Evolutionary conservation across 2,113 vertebrate genomes (phyloP).

Genomic region (Aldabrachelys gigantea): DNA sequence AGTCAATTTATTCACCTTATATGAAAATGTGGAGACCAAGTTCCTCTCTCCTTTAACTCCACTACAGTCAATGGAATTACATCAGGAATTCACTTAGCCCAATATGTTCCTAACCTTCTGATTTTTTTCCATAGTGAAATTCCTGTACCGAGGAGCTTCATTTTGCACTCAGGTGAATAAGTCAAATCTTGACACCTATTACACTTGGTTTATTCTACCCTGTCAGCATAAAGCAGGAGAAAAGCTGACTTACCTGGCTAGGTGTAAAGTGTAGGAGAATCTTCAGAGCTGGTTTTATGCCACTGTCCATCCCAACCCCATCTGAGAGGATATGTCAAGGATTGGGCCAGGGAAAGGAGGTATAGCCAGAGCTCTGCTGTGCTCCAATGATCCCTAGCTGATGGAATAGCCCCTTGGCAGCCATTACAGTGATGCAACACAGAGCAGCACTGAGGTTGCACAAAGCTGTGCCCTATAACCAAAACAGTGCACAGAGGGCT

Average conservation of each 20-base stretch:
- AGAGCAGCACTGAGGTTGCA: not conserved
- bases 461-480: accelerated
- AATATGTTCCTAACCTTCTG: not conserved
- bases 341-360: not conserved
- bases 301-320: accelerated
- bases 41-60: not conserved
- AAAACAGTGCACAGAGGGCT: not conserved
- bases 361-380: accelerated
- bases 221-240: not conserved
- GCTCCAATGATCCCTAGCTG: not conserved
- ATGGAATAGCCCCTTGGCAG: not conserved
- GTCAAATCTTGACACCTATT: accelerated
- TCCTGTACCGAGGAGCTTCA: not conserved
- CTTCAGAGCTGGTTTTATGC: accelerated
- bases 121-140: not conserved
- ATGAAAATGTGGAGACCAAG: not conserved
- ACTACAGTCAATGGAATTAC: constrained; percentile 26
- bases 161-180: not conserved
- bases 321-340: not conserved
- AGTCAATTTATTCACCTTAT: not conserved
- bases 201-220: not conserved
- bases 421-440: accelerated
- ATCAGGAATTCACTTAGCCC: constrained; percentile 5
- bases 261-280: not conserved
- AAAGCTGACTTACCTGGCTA: not conserved